phyloP scores from a whole-genome alignment of 2,797 vertebrate genomes.

The Varecia variegata region DNA sequence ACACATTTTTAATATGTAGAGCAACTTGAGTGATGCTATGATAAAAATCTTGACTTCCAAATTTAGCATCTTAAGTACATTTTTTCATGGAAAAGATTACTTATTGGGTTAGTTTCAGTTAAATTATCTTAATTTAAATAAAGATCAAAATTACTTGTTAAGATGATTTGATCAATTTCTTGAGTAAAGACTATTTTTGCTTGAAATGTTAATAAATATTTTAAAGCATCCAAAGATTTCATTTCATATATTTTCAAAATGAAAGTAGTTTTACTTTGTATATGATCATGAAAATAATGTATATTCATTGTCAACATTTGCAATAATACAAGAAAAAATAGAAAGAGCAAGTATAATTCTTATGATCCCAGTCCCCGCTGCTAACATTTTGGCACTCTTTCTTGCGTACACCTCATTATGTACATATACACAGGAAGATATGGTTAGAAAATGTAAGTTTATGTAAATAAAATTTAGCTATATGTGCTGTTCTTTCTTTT shows the following conservation, averaged over 20 bases:
- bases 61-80: not conserved
- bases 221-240: not conserved
- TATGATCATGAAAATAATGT: not conserved
- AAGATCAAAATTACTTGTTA: not conserved
- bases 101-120: not conserved
- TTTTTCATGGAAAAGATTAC: not conserved
- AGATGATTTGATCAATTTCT: constrained; percentile 18
- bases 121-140: not conserved
- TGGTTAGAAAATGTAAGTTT: not conserved
- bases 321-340: not conserved
- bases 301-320: not conserved
- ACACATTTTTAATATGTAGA: constrained; percentile 33
- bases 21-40: not conserved
- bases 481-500: not conserved
- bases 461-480: not conserved
- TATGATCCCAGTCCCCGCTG: not conserved
- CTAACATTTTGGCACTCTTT: not conserved
- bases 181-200: constrained; percentile 5
- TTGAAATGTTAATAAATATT: not conserved
- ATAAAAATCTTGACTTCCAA: constrained; percentile 26
- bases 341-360: not conserved
- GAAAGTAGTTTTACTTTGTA: not conserved
- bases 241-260: not conserved
- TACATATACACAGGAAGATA: not conserved
- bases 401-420: not conserved